Conservation (phyloP, 2,797 vertebrate species). For the Microhierax caerulescens region DNA sequence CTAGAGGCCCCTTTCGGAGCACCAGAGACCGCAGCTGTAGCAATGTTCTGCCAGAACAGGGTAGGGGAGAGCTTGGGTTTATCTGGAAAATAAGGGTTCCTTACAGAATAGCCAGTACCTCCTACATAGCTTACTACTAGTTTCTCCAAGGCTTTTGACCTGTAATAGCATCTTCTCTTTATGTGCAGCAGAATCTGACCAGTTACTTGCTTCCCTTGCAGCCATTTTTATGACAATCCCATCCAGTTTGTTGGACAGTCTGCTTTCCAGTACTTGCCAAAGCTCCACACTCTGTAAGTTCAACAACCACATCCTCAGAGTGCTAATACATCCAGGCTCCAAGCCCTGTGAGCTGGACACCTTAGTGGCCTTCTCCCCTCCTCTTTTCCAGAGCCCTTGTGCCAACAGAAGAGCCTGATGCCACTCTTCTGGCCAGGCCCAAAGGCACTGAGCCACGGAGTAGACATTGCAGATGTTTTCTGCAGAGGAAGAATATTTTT, state of each 20-base stretch:
- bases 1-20: background rate
- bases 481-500: background rate
- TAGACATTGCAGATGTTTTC: background rate
- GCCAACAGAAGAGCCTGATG: background rate
- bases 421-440: background rate
- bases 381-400: background rate
- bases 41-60: background rate
- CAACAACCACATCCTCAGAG: background rate
- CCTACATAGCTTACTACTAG: background rate
- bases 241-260: slow-evolving; percentile 95
- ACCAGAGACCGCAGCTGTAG: background rate
- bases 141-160: background rate
- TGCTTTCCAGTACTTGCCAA: slow-evolving; percentile 92
- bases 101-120: background rate
- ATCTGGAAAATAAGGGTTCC: background rate
- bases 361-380: background rate
- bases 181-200: background rate
- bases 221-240: slow-evolving; percentile 95
- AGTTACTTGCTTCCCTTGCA: slow-evolving; percentile 56
- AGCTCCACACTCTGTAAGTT: slow-evolving; percentile 94
- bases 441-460: background rate
- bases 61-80: background rate
- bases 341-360: background rate
- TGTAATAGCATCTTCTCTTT: background rate
- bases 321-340: background rate